Evolutionary conservation across 2,888 invertebrate species (phyloP).

Genomic region (Dysmachus trigonus): DNA sequence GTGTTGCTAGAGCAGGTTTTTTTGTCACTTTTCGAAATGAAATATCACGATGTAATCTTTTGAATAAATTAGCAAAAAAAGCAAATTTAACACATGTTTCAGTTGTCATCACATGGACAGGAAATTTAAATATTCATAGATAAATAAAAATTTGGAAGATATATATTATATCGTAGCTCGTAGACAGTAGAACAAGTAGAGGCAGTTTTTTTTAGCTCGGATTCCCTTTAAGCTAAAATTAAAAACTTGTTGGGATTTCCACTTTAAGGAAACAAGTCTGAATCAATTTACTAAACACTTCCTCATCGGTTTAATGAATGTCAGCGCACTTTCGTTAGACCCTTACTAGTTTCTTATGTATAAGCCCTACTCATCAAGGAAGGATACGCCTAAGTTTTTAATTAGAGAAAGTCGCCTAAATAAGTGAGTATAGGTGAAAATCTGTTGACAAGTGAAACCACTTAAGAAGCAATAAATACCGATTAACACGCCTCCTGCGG

Average conservation of each 20-base stretch:
- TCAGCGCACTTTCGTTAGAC: neutral
- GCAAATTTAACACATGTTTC: neutral
- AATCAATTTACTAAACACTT: neutral
- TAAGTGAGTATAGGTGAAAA: slow-evolving; percentile 45
- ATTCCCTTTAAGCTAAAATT: neutral
- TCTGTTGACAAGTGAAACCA: slow-evolving; percentile 49
- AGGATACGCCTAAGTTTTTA: neutral
- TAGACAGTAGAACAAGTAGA: neutral
- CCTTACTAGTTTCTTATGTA: neutral
- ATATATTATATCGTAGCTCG: too few species aligned
- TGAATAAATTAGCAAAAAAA: neutral
- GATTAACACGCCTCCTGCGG: slow-evolving; percentile 56
- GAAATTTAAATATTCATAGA: neutral
- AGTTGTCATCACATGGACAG: neutral
- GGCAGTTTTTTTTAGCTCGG: neutral
- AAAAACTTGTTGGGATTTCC: neutral
- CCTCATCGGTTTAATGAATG: neutral
- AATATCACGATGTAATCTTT: neutral
- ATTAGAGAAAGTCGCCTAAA: neutral
- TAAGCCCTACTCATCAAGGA: neutral
- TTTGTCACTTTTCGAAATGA: neutral
- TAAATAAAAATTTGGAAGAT: neutral
- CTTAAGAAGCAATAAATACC: slow-evolving; percentile 50
- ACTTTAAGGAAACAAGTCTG: neutral
- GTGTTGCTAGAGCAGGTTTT: neutral